Evolutionary conservation across 2,113 vertebrate species (phyloP).

Genomic region (Nothocercus julius): DNA sequence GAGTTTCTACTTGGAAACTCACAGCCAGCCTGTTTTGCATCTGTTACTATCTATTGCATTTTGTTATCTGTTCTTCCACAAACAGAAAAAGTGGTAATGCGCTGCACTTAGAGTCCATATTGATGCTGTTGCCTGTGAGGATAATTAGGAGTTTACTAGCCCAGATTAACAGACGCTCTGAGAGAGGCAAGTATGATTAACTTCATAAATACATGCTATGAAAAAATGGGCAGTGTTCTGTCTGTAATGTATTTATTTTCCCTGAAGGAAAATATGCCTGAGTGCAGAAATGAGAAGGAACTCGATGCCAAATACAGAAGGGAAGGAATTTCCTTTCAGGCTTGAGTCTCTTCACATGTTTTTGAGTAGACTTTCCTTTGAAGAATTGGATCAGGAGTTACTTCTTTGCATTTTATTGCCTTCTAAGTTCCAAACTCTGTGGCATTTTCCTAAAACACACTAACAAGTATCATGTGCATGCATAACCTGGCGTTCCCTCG

Average conservation of each 20-base stretch:
- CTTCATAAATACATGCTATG: constrained; percentile 2
- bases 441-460: background rate
- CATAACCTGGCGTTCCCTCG: background rate
- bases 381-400: background rate
- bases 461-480: background rate
- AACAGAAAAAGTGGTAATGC: background rate
- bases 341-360: background rate
- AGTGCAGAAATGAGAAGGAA: constrained; percentile 4
- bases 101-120: background rate
- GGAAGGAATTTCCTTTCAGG: constrained; percentile 1
- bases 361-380: background rate
- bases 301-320: background rate
- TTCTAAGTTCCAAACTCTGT: background rate
- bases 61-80: background rate
- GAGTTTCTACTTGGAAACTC: background rate
- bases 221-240: constrained; percentile 12
- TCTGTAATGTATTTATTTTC: constrained; percentile 27
- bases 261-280: constrained; percentile 17
- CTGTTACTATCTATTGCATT: too few species aligned
- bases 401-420: background rate
- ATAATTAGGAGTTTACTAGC: constrained; percentile 33
- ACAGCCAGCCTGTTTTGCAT: background rate
- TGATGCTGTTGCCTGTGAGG: background rate
- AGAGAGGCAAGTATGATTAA: background rate
- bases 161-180: background rate